Conservation (phyloP, 2,797 vertebrate species). For the Calcarius lapponicus region DNA sequence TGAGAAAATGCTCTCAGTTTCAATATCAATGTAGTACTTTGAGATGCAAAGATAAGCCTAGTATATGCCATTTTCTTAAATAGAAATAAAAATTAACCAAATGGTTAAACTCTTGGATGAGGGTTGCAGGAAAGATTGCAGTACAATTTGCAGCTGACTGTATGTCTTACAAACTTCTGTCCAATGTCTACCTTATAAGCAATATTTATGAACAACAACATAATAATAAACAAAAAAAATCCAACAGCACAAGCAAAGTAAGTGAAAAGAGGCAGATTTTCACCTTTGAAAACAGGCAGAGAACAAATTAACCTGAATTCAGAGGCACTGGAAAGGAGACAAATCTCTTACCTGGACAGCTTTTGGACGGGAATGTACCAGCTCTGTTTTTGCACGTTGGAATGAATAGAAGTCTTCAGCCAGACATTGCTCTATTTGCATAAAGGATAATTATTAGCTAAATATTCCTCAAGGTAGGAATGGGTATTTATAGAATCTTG, state of each 20-base stretch:
- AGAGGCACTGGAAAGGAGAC: neutral
- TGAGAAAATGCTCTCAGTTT: neutral
- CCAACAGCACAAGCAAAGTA: neutral
- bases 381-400: neutral
- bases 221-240: neutral
- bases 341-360: constrained; percentile 39
- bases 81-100: neutral
- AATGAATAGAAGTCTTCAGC: constrained; percentile 43
- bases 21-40: neutral
- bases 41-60: neutral
- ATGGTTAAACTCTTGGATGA: neutral
- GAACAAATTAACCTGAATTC: neutral
- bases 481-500: neutral
- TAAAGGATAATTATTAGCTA: constrained; percentile 48
- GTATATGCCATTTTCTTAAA: neutral
- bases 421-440: neutral
- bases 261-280: neutral
- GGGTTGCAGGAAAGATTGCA: neutral
- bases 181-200: neutral
- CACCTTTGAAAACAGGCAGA: neutral
- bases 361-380: neutral
- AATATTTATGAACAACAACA: neutral
- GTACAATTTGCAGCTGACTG: neutral
- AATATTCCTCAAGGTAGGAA: neutral
- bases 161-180: neutral